Conservation (phyloP, 2,797 vertebrate species). For the Rhynchonycteris naso region DNA sequence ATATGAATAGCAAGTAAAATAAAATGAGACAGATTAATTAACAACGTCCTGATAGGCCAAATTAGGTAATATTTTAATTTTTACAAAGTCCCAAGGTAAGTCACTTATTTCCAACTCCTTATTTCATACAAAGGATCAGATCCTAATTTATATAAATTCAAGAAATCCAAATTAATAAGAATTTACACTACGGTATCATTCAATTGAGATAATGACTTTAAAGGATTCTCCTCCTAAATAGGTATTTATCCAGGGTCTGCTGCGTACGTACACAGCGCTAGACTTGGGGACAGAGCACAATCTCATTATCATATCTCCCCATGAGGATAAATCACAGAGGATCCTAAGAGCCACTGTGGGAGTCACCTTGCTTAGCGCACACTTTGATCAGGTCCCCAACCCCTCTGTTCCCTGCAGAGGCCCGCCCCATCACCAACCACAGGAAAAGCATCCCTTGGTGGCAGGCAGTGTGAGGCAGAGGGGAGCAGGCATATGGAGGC, state of each 20-base stretch:
- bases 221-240: slow-evolving; percentile 59
- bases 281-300: neutral
- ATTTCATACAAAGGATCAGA: neutral
- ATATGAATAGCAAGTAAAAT: slow-evolving; percentile 41
- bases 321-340: neutral
- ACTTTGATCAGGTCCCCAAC: neutral
- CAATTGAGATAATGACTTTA: slow-evolving; percentile 42
- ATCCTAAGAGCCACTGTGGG: neutral
- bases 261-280: neutral
- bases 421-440: rapidly evolving
- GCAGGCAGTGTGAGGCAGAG: rapidly evolving
- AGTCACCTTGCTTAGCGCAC: neutral
- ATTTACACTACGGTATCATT: slow-evolving; percentile 23
- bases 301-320: neutral
- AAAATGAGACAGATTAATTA: slow-evolving; percentile 58
- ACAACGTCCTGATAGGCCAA: slow-evolving; percentile 11
- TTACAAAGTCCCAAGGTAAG: slow-evolving; percentile 5
- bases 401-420: neutral
- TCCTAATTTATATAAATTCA: slow-evolving; percentile 12
- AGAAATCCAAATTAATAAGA: slow-evolving; percentile 38
- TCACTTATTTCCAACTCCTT: slow-evolving; percentile 39
- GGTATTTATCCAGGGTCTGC: slow-evolving; percentile 58
- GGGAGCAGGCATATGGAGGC: neutral
- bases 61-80: slow-evolving; percentile 54
- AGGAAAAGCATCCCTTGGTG: neutral